Evolutionary conservation across 2,113 vertebrate genomes (phyloP).

Genomic region (Menura novaehollandiae): DNA sequence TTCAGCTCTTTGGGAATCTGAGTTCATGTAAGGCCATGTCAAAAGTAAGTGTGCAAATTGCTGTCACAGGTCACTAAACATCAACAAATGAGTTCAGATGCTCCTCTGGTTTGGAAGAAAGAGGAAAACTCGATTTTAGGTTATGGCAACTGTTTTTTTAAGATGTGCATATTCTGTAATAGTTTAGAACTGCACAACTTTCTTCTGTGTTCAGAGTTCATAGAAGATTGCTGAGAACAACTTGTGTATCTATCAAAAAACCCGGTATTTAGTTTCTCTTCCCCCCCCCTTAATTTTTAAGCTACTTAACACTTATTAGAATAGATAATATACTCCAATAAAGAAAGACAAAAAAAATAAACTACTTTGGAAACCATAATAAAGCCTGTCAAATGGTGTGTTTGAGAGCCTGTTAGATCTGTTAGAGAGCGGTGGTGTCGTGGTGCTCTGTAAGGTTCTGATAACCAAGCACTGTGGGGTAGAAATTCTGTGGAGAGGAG

Average conservation of each 20-base stretch:
- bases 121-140: neutral
- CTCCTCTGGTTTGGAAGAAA: neutral
- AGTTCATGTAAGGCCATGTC: neutral
- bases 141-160: neutral
- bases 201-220: neutral
- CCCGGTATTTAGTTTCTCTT: too few species aligned
- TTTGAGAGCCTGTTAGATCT: neutral
- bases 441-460: neutral
- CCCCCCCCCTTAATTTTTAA: neutral
- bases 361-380: neutral
- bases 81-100: neutral
- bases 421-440: neutral
- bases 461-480: neutral
- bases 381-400: neutral
- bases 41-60: neutral
- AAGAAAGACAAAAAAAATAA: neutral
- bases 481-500: neutral
- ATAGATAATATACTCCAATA: neutral
- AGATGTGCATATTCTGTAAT: neutral
- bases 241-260: rapidly evolving
- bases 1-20: neutral
- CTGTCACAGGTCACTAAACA: neutral
- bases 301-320: neutral
- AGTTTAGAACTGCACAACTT: neutral
- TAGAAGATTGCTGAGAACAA: neutral